These are phyloP conservation scores for Alaudala cheleensis DNA, from an alignment of 2,113 vertebrate genomes.

Conservation along the genomic window DNA sequence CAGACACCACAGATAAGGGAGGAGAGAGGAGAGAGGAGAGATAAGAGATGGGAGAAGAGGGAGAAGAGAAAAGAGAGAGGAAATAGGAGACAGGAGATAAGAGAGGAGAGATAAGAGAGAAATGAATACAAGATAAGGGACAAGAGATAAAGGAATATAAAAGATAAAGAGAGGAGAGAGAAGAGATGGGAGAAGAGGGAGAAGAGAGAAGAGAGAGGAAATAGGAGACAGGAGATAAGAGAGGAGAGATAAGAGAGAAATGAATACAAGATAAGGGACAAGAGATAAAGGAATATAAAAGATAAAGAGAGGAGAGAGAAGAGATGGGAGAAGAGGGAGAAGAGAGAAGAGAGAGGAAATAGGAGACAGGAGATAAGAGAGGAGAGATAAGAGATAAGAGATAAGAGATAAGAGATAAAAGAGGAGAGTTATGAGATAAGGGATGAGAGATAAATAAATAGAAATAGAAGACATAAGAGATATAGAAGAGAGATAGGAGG, in stretches of 20 bases:
- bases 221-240: neutral
- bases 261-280: neutral
- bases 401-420: neutral
- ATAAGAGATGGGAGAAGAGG: no score
- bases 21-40: no score
- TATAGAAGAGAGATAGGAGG: no score
- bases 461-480: no score
- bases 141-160: neutral
- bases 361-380: neutral
- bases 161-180: neutral
- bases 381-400: neutral
- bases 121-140: neutral
- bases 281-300: neutral
- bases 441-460: no score
- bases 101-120: neutral
- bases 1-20: neutral
- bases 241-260: neutral
- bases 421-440: neutral
- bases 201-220: no score
- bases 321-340: no score
- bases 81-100: neutral
- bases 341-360: no score
- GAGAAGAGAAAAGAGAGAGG: no score
- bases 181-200: no score
- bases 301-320: no score